Evolutionary conservation across 2,113 vertebrate species (phyloP).

Genomic region (Pseudois nayaur): DNA sequence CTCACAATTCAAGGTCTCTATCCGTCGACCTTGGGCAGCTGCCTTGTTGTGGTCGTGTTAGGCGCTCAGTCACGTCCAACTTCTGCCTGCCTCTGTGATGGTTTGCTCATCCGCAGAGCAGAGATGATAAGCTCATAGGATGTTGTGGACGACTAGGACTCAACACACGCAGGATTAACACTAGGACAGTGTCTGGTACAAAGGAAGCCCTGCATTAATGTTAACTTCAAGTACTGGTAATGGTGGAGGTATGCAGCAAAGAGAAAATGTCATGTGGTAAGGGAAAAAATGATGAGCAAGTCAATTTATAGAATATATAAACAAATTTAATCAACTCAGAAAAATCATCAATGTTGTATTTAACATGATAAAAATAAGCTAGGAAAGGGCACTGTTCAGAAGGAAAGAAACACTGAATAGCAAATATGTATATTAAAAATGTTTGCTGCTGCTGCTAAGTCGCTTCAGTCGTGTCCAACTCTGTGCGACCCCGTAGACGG

Average conservation of each 20-base stretch:
- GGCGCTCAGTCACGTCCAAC: rapidly evolving
- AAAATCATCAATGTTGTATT: background rate
- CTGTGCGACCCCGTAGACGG: no score
- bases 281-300: background rate
- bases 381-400: background rate
- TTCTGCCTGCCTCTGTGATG: background rate
- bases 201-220: background rate
- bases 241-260: background rate
- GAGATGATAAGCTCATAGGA: background rate
- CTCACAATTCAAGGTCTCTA: no score
- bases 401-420: background rate
- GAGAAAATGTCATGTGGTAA: background rate
- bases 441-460: background rate
- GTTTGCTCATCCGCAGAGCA: background rate
- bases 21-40: background rate
- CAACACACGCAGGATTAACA: background rate
- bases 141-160: background rate
- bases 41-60: rapidly evolving
- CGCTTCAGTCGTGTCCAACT: rapidly evolving
- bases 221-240: no score
- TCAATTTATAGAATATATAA: background rate
- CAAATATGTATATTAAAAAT: background rate
- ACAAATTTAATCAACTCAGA: background rate
- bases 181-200: background rate
- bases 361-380: background rate